phyloP scores from a whole-genome alignment of 1,140 invertebrate species.

The Tetranychus urticae region DNA sequence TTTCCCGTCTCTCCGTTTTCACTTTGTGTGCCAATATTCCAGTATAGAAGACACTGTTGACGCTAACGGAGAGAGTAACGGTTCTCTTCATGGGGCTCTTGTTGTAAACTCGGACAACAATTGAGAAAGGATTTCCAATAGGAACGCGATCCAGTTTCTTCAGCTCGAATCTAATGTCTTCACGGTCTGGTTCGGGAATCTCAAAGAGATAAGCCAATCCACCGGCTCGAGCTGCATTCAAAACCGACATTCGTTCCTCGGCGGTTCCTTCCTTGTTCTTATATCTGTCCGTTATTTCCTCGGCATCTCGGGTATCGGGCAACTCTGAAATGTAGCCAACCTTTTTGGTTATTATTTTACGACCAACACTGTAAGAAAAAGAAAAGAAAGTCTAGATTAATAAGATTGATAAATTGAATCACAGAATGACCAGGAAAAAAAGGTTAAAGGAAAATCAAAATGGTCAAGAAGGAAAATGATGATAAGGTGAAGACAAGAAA shows the following conservation, averaged over 20 bases:
- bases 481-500: not conserved
- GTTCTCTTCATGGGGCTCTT: slow-evolving; percentile 30
- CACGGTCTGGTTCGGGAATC: slow-evolving; percentile 32
- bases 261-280: slow-evolving; percentile 49
- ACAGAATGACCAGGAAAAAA: too few relatives aligned
- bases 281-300: slow-evolving; percentile 65
- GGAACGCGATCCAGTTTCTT: slow-evolving; percentile 55
- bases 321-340: slow-evolving; percentile 39
- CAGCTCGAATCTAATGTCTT: slow-evolving; percentile 60
- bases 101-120: slow-evolving; percentile 12
- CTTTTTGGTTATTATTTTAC: slow-evolving; percentile 65
- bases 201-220: slow-evolving; percentile 19
- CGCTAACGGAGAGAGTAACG: slow-evolving; percentile 34
- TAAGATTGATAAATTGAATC: not conserved
- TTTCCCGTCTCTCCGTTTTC: slow-evolving; percentile 32
- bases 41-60: slow-evolving; percentile 47
- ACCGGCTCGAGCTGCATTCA: slow-evolving; percentile 38
- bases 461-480: not conserved
- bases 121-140: slow-evolving; percentile 49
- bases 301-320: slow-evolving; percentile 16
- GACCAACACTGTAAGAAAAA: slow-evolving; percentile 38
- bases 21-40: slow-evolving; percentile 39
- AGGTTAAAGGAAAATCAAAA: too few relatives aligned
- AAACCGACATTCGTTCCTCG: slow-evolving; percentile 54
- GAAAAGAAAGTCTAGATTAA: not conserved